phyloP scores from a whole-genome alignment of 2,888 invertebrate species.

The Trachelus iudaicus region DNA sequence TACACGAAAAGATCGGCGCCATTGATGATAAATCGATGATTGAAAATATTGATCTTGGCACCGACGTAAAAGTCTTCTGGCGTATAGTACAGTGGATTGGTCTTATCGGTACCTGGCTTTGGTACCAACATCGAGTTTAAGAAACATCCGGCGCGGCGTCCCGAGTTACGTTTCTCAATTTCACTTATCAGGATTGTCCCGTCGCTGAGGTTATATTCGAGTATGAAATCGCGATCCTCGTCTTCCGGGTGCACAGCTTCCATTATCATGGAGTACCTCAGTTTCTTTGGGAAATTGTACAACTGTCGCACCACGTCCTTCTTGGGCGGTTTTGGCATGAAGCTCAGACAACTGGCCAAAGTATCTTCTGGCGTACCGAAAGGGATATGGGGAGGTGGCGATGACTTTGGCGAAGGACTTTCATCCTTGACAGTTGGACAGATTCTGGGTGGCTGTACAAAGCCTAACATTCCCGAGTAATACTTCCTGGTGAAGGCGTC shows the following conservation, averaged over 20 bases:
- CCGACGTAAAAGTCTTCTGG: constrained; percentile 85
- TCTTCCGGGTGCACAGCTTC: constrained; percentile 86
- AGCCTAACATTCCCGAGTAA: constrained; percentile 71
- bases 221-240: constrained; percentile 77
- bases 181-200: constrained; percentile 82
- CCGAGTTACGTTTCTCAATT: constrained; percentile 78
- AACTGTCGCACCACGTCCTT: constrained; percentile 82
- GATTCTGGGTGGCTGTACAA: constrained; percentile 66
- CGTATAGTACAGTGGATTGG: constrained; percentile 80
- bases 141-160: constrained; percentile 78
- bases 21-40: constrained; percentile 80
- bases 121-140: constrained; percentile 74
- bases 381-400: constrained; percentile 76
- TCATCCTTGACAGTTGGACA: constrained; percentile 57
- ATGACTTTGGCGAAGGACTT: constrained; percentile 31
- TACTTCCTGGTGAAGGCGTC: constrained; percentile 84
- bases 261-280: constrained; percentile 81
- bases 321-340: constrained; percentile 78
- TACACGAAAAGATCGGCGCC: constrained; percentile 84
- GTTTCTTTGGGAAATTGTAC: constrained; percentile 71
- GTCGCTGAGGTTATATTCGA: constrained; percentile 81
- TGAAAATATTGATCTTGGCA: constrained; percentile 77
- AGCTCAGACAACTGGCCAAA: constrained; percentile 76
- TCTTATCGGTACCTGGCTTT: constrained; percentile 76
- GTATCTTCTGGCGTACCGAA: constrained; percentile 84